phyloP scores from a whole-genome alignment of 2,888 invertebrate species.

The Pseudoips prasinana region DNA sequence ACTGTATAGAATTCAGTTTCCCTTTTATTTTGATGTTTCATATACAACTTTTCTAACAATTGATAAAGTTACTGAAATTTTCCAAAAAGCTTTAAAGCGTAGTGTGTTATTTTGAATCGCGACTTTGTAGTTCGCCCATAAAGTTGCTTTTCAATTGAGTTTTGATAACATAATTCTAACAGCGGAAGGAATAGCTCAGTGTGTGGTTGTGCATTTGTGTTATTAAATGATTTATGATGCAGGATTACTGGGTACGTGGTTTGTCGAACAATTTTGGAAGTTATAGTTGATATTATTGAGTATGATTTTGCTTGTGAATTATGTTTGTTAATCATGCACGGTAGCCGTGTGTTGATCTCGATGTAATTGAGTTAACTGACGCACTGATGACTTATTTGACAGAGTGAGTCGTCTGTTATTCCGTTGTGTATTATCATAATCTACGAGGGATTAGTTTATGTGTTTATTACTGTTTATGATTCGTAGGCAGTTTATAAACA shows the following conservation, averaged over 20 bases:
- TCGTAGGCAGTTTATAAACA: conserved; percentile 28
- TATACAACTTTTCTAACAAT: conserved; percentile 52
- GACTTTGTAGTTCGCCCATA: conserved; percentile 24
- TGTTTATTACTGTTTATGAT: conserved; percentile 39
- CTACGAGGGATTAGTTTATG: conserved; percentile 50
- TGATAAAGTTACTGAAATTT: conserved; percentile 40
- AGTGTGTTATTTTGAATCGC: conserved; percentile 21
- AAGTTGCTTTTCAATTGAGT: conserved; percentile 33
- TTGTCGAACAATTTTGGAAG: conserved; percentile 51
- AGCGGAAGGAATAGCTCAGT: conserved; percentile 78
- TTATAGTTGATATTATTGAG: conserved; percentile 46
- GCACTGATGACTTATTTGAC: conserved; percentile 80
- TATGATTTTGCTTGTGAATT: conserved; percentile 40
- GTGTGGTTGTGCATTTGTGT: conserved; percentile 80
- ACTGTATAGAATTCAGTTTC: conserved; percentile 38
- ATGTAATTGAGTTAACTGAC: conserved; percentile 81
- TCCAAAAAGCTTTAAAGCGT: conserved; percentile 47
- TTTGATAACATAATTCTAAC: conserved; percentile 46
- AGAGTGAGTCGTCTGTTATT: conserved; percentile 70
- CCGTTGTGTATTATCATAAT: conserved; percentile 57
- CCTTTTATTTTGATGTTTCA: conserved; percentile 26
- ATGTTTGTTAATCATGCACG: conserved; percentile 68
- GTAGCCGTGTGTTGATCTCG: conserved; percentile 79
- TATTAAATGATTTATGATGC: conserved; percentile 81
- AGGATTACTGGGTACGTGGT: conserved; percentile 61